Base-by-base conservation (phyloP, 2,113 vertebrate genomes). In the Cebidichthys violaceus region DNA sequence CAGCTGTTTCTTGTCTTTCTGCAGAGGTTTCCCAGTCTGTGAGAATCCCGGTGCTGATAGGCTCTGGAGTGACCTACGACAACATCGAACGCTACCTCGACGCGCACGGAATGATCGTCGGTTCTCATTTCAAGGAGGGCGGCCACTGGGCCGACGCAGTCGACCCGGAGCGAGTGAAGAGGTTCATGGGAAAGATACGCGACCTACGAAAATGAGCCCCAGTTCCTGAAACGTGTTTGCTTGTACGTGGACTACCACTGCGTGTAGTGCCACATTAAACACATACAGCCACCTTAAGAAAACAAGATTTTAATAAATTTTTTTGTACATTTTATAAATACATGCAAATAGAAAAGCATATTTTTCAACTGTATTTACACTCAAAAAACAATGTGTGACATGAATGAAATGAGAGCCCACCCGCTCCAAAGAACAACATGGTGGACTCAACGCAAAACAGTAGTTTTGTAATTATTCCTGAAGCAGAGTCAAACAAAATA, bases 121-220 rank as follows among this genome's bases (percentile, higher is more conserved):
- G 97, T 61, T 97, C 96, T 0, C 93, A 97, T 87, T 98, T 98
- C 82, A 97, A 98, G 90, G 90, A 89, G 76, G 94, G 71, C 11
- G 96, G 97, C 35, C 89, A 95, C 79, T 97, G 97, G 97, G 94
- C 94, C 86, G 96, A 95, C 17, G 73, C n/a, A 6, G 74, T 95
- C 9, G 95, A 96, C 85, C 88, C 89, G 1, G 93, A 96, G 70
- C 59, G 77, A 61, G 95, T 97, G 18, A 93, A 90, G 82, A 93
- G 79, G 65, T 96, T 98, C 80, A 96, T 97, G 96, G 93, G 84
- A 2, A 95, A 94, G 74, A 92, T 96, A 20, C 70, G 71, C 27
- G 72, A 89, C 69, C 91, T 97, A 24, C 90, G 93, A 75, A 78
- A 88, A 70, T 96, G 84, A 96, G 13, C 1, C 2, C 1, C 18